Base-by-base conservation (phyloP, 2,797 vertebrate genomes). In the Ciconia nigra region DNA sequence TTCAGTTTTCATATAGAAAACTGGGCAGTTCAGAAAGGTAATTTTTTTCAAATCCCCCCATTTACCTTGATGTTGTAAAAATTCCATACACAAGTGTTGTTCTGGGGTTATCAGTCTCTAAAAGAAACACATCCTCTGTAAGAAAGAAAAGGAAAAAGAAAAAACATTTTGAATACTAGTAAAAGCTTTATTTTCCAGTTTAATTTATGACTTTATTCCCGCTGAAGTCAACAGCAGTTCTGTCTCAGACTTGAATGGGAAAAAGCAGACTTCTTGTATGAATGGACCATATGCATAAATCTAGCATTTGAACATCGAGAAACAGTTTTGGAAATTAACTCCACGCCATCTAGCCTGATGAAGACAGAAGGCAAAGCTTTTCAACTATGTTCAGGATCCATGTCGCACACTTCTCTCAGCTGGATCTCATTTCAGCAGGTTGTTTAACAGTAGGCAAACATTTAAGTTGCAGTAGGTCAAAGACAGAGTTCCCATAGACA, bases 61-160 rank as follows among this genome's bases (percentile, higher is more conserved):
- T 85, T 98, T 98, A 99, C 99, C 99, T 99, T 54, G 99, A 99
- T 77, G 99, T 99, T 59, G 99, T 99, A 98, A 99, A 99, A 98
- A 99, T 98, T 90, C 99, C 99, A 96, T 99, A 99, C 71, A 99
- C 98, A 67, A 99, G 96, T 1, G 99, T 99, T 80, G 98, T 99
- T 95, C 99, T 99, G 57, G 99, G 99, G 73, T 99, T 99, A 90
- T 99, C 99, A 4, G 98, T 98, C 98, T 99, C 99, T 97, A 99
- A 98, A 88, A 99, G 98, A 99, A 99, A 99, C 67, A 99, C 98
- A 93, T 99, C 99, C 98, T 99, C 99, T 98, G 87, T 25, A 96
- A 80, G 54, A 96, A 95, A 96, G 13, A 77, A 59, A 96, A 78
- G 83, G 63, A 33, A 85, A 66, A 72, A 52, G 71, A 93, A 21